Conservation (phyloP, 2,797 vertebrate genomes). For the Amblyopsis hoosieri region DNA sequence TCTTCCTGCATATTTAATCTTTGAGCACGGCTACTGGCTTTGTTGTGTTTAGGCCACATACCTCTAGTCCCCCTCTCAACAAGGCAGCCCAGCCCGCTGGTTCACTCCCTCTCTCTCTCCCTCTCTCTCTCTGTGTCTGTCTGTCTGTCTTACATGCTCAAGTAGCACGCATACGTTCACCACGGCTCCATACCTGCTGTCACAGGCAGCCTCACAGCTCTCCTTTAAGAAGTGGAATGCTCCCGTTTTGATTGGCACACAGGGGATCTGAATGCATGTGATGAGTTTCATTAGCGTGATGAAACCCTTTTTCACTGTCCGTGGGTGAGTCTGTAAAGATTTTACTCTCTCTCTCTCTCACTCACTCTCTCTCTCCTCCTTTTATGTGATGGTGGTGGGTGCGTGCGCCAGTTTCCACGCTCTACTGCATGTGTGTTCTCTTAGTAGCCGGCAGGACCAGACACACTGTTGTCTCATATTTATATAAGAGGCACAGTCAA, state of each 20-base stretch:
- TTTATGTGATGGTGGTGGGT: slow-evolving; percentile 30
- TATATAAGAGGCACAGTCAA: too few relatives aligned
- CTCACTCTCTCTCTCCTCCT: slow-evolving; percentile 6
- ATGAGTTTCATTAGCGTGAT: slow-evolving; percentile 47
- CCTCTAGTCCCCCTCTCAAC: slow-evolving; percentile 82
- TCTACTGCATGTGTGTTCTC: slow-evolving; percentile 36
- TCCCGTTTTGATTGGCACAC: background rate
- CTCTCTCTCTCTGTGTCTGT: slow-evolving; percentile 14
- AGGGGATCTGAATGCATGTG: slow-evolving; percentile 42
- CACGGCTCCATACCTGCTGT: slow-evolving; percentile 54
- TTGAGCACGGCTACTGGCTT: slow-evolving; percentile 90
- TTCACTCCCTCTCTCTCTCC: slow-evolving; percentile 37
- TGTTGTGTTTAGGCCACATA: slow-evolving; percentile 98
- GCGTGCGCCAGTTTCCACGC: slow-evolving; percentile 14
- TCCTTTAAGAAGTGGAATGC: slow-evolving; percentile 56
- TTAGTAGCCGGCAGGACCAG: slow-evolving; percentile 31
- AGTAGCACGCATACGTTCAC: slow-evolving; percentile 46
- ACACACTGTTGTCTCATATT: too few relatives aligned
- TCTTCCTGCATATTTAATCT: slow-evolving; percentile 98
- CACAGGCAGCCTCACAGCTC: slow-evolving; percentile 34
- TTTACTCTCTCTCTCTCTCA: slow-evolving; percentile 48
- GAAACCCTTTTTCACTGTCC: slow-evolving; percentile 73
- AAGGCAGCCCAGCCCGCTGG: slow-evolving; percentile 15
- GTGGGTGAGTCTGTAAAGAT: slow-evolving; percentile 86
- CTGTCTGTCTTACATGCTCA: slow-evolving; percentile 26